phyloP scores from a whole-genome alignment of 2,797 vertebrate genomes.

The Chloroceryle amazona region DNA sequence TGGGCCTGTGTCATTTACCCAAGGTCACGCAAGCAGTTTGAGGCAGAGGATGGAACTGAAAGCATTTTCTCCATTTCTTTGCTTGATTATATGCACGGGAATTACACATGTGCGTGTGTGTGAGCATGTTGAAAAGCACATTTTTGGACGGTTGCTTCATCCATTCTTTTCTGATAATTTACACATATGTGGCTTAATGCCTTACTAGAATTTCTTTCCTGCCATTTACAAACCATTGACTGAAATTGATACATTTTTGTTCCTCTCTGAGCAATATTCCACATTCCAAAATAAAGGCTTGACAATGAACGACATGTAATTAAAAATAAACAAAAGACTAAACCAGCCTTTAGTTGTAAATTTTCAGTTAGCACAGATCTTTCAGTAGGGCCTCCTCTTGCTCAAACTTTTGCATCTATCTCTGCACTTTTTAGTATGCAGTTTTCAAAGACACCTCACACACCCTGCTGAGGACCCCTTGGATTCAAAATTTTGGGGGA shows the following conservation, averaged over 20 bases:
- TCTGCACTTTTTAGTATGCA: background rate
- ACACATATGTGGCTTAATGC: background rate
- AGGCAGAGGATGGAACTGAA: background rate
- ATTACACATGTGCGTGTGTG: background rate
- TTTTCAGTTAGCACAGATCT: background rate
- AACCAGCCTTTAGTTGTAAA: background rate
- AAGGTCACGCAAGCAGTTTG: background rate
- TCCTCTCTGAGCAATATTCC: background rate
- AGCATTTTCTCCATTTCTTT: background rate
- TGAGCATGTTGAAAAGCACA: background rate
- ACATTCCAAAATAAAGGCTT: background rate
- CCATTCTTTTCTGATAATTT: background rate
- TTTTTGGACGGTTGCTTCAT: background rate
- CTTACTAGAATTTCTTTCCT: background rate
- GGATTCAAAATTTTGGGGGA: rapidly evolving
- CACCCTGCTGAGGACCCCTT: background rate
- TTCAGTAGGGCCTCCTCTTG: background rate
- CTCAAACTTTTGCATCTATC: background rate
- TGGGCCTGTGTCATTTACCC: background rate
- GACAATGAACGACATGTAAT: background rate
- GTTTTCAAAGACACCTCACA: background rate
- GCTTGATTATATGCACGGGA: background rate
- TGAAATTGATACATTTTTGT: background rate
- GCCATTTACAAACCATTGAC: background rate
- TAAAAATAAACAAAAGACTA: background rate